phyloP scores from a whole-genome alignment of 30 jellyfish, hydroid and myxozoan species.

The Aurelia sp. region DNA sequence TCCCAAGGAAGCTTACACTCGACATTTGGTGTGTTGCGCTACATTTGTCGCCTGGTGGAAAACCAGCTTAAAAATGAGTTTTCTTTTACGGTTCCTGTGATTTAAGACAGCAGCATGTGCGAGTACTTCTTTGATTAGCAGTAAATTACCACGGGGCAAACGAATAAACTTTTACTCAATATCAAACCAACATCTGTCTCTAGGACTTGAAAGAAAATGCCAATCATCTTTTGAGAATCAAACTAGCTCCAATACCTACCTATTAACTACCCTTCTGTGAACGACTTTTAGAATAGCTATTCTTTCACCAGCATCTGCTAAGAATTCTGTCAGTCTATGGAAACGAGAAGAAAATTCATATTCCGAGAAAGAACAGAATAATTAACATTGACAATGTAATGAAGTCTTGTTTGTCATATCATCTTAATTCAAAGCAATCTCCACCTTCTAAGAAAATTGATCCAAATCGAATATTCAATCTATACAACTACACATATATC shows the following conservation, averaged over 20 bases:
- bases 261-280: constrained; percentile 86
- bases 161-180: not conserved
- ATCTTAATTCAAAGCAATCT: too few relatives aligned
- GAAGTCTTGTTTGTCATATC: too few relatives aligned
- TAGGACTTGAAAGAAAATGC: not conserved
- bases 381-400: too few relatives aligned
- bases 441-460: too few relatives aligned
- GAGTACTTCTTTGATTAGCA: not conserved
- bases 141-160: not conserved
- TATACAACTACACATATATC: too few relatives aligned
- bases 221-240: not conserved
- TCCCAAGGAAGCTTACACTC: too few relatives aligned
- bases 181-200: not conserved
- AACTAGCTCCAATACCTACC: constrained; percentile 44
- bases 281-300: constrained; percentile 93
- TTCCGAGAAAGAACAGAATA: not conserved
- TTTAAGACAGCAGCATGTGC: not conserved
- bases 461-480: too few relatives aligned
- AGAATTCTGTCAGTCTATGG: constrained; percentile 88
- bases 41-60: too few relatives aligned
- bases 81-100: not conserved
- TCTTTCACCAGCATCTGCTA: constrained; percentile 99
- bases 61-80: too few relatives aligned
- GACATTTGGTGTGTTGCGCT: too few relatives aligned
- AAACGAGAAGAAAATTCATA: not conserved